Conservation (phyloP, 2,888 invertebrate species). For the Didymodactylos carnosus region DNA sequence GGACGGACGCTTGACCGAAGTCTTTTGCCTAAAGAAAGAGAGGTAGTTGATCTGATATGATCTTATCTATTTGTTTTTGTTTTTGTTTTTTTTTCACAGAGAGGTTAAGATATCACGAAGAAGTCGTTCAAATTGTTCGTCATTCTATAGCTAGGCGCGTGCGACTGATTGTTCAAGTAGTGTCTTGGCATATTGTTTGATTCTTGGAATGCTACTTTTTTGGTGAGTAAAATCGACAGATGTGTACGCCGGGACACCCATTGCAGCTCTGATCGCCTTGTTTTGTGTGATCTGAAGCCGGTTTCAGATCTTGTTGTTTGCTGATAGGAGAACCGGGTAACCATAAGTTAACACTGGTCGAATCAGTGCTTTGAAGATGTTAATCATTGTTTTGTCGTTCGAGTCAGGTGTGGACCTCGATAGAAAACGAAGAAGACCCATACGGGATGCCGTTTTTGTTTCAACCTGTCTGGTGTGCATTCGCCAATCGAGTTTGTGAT, state of each 20-base stretch:
- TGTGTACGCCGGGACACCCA: not conserved
- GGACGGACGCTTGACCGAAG: too few species aligned
- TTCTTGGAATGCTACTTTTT: not conserved
- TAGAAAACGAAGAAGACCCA: not conserved
- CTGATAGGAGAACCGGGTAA: not conserved
- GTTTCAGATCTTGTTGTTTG: not conserved
- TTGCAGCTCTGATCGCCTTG: not conserved
- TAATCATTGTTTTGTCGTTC: not conserved
- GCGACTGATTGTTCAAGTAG: not conserved
- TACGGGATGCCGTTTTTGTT: not conserved
- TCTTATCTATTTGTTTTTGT: too few species aligned
- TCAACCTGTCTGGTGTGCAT: not conserved
- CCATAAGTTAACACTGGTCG: not conserved
- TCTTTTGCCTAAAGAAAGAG: too few species aligned
- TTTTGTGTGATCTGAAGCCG: not conserved
- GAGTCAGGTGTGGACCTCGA: not conserved
- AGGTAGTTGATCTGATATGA: too few species aligned
- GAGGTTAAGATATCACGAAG: too few species aligned
- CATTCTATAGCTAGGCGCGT: too few species aligned
- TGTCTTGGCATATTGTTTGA: not conserved
- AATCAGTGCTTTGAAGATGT: not conserved
- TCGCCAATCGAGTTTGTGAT: not conserved
- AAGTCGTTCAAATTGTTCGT: too few species aligned
- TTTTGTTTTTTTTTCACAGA: too few species aligned
- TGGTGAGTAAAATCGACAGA: not conserved